These are phyloP conservation scores for Narcine bancroftii DNA, from an alignment of 2,113 vertebrate genomes.

Conservation along the genomic window DNA sequence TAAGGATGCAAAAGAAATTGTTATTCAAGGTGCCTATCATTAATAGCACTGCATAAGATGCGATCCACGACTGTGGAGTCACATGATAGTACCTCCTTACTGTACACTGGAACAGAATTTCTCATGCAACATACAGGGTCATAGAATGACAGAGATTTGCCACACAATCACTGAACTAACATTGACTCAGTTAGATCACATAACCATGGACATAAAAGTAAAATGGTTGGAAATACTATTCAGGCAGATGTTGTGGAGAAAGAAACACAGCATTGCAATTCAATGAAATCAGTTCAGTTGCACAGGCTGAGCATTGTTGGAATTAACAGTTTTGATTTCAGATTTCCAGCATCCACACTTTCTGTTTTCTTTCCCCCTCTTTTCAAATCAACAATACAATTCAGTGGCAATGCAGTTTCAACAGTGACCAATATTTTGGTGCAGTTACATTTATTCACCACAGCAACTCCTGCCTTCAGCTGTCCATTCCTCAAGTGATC, in stretches of 20 bases:
- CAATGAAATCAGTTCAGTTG: no score
- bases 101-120: not conserved
- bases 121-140: not conserved
- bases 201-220: no score
- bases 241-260: no score
- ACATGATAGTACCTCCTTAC: not conserved
- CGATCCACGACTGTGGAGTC: not conserved
- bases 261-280: no score
- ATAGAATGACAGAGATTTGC: not conserved
- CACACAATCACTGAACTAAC: not conserved
- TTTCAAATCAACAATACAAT: no score
- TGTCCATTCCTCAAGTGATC: not conserved
- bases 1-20: not conserved
- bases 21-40: not conserved
- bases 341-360: no score
- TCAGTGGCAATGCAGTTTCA: not conserved
- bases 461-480: not conserved
- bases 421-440: not conserved
- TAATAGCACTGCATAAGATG: not conserved
- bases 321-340: no score
- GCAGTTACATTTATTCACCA: not conserved
- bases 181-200: not conserved
- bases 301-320: no score
- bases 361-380: no score
- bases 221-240: no score